Evolutionary conservation across 2,113 vertebrate species (phyloP).

Genomic region (Ammodytes dubius): DNA sequence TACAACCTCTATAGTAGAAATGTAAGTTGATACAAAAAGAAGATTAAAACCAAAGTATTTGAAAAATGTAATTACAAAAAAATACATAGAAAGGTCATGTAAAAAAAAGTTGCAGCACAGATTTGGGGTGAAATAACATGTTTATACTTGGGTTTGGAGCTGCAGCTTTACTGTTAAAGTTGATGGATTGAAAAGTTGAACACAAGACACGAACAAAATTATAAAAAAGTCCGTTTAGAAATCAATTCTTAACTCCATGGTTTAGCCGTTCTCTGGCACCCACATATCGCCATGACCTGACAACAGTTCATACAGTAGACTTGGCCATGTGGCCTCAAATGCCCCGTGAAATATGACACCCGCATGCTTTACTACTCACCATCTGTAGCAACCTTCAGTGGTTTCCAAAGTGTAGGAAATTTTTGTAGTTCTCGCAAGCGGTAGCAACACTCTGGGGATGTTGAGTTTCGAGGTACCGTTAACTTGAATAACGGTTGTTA

Average conservation of each 20-base stretch:
- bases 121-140: neutral
- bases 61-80: no score
- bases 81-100: neutral
- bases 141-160: neutral
- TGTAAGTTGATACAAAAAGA: no score
- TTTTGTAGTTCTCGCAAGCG: slow-evolving; percentile 88
- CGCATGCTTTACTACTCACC: slow-evolving; percentile 85
- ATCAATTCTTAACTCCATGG: neutral
- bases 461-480: slow-evolving; percentile 88
- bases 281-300: neutral
- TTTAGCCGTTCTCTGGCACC: neutral
- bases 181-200: neutral
- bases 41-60: no score
- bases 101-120: neutral
- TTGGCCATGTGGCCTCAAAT: slow-evolving; percentile 36
- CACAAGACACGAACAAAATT: neutral
- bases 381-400: slow-evolving; percentile 95
- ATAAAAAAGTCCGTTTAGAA: no score
- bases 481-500: neutral
- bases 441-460: slow-evolving; percentile 93
- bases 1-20: no score
- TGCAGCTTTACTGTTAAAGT: neutral
- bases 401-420: slow-evolving; percentile 95
- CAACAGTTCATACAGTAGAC: neutral
- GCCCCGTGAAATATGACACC: slow-evolving; percentile 42